Evolutionary conservation across 2,113 vertebrate species (phyloP), one percentile per base, ranked within the genome.

Genomic region (Anoplopoma fimbria): DNA sequence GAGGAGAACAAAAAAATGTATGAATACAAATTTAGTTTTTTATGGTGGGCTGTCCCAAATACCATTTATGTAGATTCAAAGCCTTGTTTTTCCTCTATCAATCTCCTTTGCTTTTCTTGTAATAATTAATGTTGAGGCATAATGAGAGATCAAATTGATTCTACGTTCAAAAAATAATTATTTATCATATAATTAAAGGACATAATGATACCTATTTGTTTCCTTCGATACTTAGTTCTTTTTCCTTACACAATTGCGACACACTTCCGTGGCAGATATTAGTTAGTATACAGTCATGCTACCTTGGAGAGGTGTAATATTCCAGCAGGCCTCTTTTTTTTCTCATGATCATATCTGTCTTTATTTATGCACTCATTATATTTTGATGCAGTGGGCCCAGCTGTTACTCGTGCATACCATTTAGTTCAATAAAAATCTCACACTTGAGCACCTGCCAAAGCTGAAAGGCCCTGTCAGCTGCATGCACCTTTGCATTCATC

Each of bases 331-430:
- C 38, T 69, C 36, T 78, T 69, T 49, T n/a, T 68, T 75, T 78
- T 75, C 75, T 83, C 83, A 89, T 86, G 77, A 87, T 86, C 79
- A 82, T 78, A 68, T 75, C 51, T 73, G 58, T 87, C 80, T 87
- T 82, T 80, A 81, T 88, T 89, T 72, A 79, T 85, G 69, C 19
- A 49, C 67, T 81, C 85, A 92, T 89, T 89, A 86, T 51, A 68
- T 80, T 76, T 69, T 90, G 83, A 89, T 90, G 83, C 87, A 91
- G 79, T 73, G 81, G 81, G 74, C 85, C 84, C 89, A 93, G 90
- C 87, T 94, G 91, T 89, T 91, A 63, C 65, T 69, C 23, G 13
- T 69, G 69, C 68, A 77, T 84, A 75, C 73, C 75, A 85, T 88
- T 93, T 91, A 92, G 79, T 81, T 86, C 83, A 87, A 90, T 89